phyloP scores from a whole-genome alignment of 2,113 vertebrate genomes.

The Shinisaurus crocodilurus region DNA sequence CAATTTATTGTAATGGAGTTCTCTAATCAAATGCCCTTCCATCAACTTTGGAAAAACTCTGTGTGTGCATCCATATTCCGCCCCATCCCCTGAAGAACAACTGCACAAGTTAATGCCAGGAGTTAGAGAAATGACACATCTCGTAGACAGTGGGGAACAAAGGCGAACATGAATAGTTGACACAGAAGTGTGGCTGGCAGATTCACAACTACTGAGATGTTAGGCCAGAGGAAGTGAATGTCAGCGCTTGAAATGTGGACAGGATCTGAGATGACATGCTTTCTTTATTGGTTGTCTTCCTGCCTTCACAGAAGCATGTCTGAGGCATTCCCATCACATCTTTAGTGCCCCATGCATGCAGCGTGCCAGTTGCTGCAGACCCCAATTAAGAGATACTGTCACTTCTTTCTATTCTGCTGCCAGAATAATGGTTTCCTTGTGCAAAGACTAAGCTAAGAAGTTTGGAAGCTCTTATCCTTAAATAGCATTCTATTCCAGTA shows the following conservation, averaged over 20 bases:
- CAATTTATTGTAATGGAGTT: too few species aligned
- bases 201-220: not conserved
- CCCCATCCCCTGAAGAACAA: not conserved
- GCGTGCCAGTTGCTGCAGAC: constrained; percentile 54
- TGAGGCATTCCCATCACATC: constrained; percentile 54
- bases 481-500: constrained; percentile 40
- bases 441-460: constrained; percentile 47
- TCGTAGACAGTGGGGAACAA: constrained; percentile 44
- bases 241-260: constrained; percentile 43
- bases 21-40: not conserved
- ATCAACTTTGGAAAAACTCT: not conserved
- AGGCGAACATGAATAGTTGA: constrained; percentile 48
- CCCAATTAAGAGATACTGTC: constrained; percentile 54
- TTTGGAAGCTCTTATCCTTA: constrained; percentile 56
- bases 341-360: constrained; percentile 50
- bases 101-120: constrained; percentile 6
- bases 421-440: constrained; percentile 56
- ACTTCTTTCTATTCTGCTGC: constrained; percentile 39
- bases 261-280: constrained; percentile 46
- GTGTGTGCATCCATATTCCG: not conserved
- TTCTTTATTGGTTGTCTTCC: constrained; percentile 46
- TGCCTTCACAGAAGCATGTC: constrained; percentile 61
- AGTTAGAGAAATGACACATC: constrained; percentile 10
- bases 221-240: constrained; percentile 38
- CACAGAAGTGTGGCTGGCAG: constrained; percentile 22